These are phyloP conservation scores for Scaptodrosophila latifasciaeformis DNA, from an alignment of 2,888 invertebrate species.

Conservation along the genomic window DNA sequence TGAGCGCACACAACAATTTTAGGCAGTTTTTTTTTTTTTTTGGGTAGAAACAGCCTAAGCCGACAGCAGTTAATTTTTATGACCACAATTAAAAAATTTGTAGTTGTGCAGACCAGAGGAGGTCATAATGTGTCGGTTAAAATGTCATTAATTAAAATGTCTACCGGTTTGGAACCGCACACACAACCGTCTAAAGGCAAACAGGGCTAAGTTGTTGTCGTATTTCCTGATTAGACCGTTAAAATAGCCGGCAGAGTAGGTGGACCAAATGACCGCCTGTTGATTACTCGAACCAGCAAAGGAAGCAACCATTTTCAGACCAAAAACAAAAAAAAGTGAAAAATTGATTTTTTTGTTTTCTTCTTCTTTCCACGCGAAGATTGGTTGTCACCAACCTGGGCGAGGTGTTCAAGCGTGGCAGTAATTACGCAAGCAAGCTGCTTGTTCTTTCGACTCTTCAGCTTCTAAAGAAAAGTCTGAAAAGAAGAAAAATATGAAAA, in stretches of 20 bases:
- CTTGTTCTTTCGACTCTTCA: neutral
- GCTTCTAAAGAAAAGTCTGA: too few relatives aligned
- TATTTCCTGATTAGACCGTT: neutral
- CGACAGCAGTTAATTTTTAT: slow-evolving; percentile 21
- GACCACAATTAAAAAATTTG: slow-evolving; percentile 34
- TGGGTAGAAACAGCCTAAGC: too few relatives aligned
- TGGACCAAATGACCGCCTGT: slow-evolving; percentile 3
- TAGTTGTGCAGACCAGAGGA: too few relatives aligned
- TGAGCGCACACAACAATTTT: slow-evolving; percentile 25
- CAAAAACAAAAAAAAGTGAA: slow-evolving; percentile 22
- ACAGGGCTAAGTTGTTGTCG: neutral
- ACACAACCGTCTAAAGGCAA: slow-evolving; percentile 6
- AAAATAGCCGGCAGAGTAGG: slow-evolving; percentile 10
- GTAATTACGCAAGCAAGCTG: neutral
- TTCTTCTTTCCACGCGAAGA: too few relatives aligned
- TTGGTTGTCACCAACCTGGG: too few relatives aligned
- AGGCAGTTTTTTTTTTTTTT: slow-evolving; percentile 34
- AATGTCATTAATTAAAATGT: neutral
- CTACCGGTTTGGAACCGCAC: slow-evolving; percentile 7
- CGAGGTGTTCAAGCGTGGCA: slow-evolving; percentile 1
- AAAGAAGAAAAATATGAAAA: too few relatives aligned
- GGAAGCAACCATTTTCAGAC: neutral
- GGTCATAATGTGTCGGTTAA: too few relatives aligned
- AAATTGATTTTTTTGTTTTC: slow-evolving; percentile 29
- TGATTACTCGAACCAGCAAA: slow-evolving; percentile 1